phyloP scores from a whole-genome alignment of 2,797 vertebrate species.

The Typhlichthys subterraneus region DNA sequence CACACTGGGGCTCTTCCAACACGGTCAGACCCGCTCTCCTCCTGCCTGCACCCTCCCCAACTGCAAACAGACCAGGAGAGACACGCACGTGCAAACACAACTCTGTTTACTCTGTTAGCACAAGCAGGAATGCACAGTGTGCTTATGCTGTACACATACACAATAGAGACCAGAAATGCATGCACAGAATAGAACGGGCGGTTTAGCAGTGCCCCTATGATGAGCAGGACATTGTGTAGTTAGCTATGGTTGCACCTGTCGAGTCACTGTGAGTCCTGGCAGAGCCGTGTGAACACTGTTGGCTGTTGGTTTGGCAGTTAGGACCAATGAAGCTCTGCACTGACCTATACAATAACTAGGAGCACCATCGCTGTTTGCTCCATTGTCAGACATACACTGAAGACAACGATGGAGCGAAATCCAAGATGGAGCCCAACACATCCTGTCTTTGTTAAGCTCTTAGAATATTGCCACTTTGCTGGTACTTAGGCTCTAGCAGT shows the following conservation, averaged over 20 bases:
- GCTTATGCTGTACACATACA: conserved; percentile 1
- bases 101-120: conserved; percentile 7
- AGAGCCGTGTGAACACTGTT: no score
- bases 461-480: no score
- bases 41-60: background rate
- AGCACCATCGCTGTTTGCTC: no score
- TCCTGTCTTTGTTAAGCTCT: no score
- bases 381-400: background rate
- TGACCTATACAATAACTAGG: no score
- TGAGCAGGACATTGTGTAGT: conserved; percentile 11
- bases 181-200: conserved; percentile 10
- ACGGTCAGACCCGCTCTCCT: conserved; percentile 26
- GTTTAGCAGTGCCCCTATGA: conserved; percentile 8
- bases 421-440: background rate
- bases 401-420: background rate
- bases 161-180: conserved; percentile 1
- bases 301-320: no score
- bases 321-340: no score
- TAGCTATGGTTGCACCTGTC: conserved; percentile 44
- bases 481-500: no score
- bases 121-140: background rate
- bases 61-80: conserved; percentile 4
- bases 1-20: no score
- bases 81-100: background rate
- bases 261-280: no score